Evolutionary conservation across 1,140 invertebrate species (phyloP).

Genomic region (Sweltsa coloradensis): DNA sequence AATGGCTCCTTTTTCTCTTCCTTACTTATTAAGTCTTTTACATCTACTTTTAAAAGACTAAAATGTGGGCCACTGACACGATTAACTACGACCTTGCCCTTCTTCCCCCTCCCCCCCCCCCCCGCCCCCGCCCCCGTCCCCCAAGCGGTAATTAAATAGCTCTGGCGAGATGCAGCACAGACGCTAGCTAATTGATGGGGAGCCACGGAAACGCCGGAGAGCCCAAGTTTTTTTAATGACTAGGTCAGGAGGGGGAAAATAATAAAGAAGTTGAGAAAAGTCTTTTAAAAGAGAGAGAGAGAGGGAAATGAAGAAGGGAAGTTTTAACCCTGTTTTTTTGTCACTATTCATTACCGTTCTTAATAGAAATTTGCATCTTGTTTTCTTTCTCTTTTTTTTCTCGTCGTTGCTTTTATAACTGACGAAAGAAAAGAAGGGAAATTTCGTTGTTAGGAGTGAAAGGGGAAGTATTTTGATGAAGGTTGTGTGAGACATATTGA

Average conservation of each 20-base stretch:
- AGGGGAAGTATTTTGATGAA: no score
- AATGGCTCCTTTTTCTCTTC: no score
- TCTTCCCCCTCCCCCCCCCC: not conserved
- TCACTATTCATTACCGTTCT: conserved; percentile 13
- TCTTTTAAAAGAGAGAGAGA: not conserved
- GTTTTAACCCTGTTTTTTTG: conserved; percentile 12
- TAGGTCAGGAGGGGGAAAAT: conserved; percentile 14
- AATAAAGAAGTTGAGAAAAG: conserved; percentile 10
- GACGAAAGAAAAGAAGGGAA: not conserved
- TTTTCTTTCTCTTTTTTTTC: not conserved
- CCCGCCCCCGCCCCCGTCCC: not conserved
- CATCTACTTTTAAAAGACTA: no score
- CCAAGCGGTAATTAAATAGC: no score
- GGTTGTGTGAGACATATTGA: no score
- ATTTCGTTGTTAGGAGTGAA: conserved; percentile 1
- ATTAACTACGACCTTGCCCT: no score
- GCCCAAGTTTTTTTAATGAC: conserved; percentile 8
- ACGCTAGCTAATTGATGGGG: not conserved
- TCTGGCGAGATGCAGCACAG: not conserved
- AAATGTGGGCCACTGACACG: no score
- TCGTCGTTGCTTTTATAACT: conserved; percentile 3
- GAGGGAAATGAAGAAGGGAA: conserved; percentile 13
- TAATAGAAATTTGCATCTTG: conserved; percentile 11
- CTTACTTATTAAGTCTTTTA: no score
- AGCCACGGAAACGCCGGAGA: not conserved